Evolutionary conservation across 2,113 vertebrate species (phyloP).

Genomic region (Antechinus flavipes): DNA sequence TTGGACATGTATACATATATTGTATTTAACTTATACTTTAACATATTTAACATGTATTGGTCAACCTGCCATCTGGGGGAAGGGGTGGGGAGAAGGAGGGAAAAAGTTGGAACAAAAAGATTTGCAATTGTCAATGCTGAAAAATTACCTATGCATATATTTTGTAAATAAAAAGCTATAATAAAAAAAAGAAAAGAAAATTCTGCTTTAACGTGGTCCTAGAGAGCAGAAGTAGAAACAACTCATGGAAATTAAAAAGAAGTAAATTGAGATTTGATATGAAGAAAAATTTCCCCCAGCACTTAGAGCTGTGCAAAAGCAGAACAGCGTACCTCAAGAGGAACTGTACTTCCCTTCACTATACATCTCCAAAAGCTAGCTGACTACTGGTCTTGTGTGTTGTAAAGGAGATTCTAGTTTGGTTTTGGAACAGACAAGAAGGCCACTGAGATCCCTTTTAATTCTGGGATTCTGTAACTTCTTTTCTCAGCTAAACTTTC

Average conservation of each 20-base stretch:
- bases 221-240: background rate
- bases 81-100: too few relatives aligned
- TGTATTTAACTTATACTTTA: too few relatives aligned
- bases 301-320: background rate
- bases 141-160: too few relatives aligned
- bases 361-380: background rate
- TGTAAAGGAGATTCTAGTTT: background rate
- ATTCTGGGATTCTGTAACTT: background rate
- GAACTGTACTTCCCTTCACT: background rate
- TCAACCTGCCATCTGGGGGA: too few relatives aligned
- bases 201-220: background rate
- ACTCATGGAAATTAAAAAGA: background rate
- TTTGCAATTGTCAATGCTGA: too few relatives aligned
- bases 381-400: background rate
- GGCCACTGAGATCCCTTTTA: slow-evolving; percentile 14
- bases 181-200: too few relatives aligned
- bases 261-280: background rate
- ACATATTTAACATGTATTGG: too few relatives aligned
- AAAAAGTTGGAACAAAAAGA: too few relatives aligned
- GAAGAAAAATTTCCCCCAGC: background rate
- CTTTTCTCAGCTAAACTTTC: background rate
- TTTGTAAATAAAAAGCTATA: too few relatives aligned
- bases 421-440: background rate
- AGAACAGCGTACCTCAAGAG: background rate
- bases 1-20: too few relatives aligned